A percentile compares a stretch with the other conserved stretches of the same genome.
phyloP scores from a whole-genome alignment of 2,888 invertebrate species.

The Automeris io region DNA sequence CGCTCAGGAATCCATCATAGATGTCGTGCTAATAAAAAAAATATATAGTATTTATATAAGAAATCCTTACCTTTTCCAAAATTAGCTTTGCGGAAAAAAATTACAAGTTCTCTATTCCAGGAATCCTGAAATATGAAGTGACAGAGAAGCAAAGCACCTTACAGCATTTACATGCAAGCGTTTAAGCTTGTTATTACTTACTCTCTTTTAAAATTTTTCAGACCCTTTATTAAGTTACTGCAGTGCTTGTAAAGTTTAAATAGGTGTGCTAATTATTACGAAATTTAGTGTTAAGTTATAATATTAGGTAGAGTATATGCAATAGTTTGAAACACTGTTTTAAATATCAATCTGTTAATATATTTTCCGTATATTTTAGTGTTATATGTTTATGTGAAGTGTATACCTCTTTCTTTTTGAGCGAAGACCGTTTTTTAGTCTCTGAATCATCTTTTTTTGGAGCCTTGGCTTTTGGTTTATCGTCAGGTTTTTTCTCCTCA shows the following conservation, averaged over 20 bases:
- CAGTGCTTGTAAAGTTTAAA: constrained; percentile 2
- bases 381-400: constrained; percentile 23
- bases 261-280: neutral
- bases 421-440: constrained; percentile 61
- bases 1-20: too few species aligned
- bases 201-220: constrained; percentile 9
- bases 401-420: constrained; percentile 66
- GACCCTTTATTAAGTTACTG: constrained; percentile 8
- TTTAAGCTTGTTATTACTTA: constrained; percentile 25
- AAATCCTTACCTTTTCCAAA: too few species aligned
- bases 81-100: neutral
- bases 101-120: neutral
- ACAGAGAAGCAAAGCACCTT: constrained; percentile 39
- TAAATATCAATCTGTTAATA: constrained; percentile 30
- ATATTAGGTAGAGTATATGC: constrained; percentile 16
- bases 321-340: constrained; percentile 18
- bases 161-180: constrained; percentile 35
- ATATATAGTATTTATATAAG: too few species aligned
- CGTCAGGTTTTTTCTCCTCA: constrained; percentile 64
- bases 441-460: constrained; percentile 55
- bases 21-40: too few species aligned
- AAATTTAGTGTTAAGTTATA: constrained; percentile 26
- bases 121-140: constrained; percentile 12
- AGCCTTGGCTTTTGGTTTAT: constrained; percentile 61
- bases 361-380: too few species aligned